A percentile compares a stretch with the other conserved stretches of the same genome.
phyloP scores from a whole-genome alignment of 37 sponge, comb jelly and placozoan species.

The Ianthella basta region DNA sequence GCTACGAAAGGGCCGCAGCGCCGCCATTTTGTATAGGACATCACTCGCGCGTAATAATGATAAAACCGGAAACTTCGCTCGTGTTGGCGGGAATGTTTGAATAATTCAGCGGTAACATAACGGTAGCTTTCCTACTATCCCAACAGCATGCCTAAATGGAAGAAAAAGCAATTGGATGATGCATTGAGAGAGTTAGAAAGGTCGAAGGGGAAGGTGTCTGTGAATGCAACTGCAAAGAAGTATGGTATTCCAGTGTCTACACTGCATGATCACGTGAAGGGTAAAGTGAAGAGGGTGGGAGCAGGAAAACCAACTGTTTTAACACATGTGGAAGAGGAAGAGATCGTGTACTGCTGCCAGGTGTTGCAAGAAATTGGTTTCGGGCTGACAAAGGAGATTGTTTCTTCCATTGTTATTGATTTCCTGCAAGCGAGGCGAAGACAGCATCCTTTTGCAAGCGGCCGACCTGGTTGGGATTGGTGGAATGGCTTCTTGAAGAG shows the following conservation, averaged over 20 bases:
- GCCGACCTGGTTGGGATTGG: slow-evolving; percentile 37
- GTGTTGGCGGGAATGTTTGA: slow-evolving; percentile 10
- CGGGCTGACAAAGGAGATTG: slow-evolving; percentile 41
- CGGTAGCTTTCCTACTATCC: neutral
- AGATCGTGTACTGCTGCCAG: slow-evolving; percentile 43
- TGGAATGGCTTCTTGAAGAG: slow-evolving; percentile 42
- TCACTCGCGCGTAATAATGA: neutral
- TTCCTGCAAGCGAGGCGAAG: slow-evolving; percentile 34
- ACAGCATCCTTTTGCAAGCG: slow-evolving; percentile 36
- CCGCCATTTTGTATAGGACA: neutral
- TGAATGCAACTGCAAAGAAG: slow-evolving; percentile 22
- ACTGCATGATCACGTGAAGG: slow-evolving; percentile 39
- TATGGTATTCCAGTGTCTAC: slow-evolving; percentile 47
- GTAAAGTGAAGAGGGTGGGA: slow-evolving; percentile 16
- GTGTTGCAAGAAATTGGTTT: slow-evolving; percentile 43
- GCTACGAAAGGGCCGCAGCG: neutral
- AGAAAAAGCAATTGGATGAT: slow-evolving; percentile 3
- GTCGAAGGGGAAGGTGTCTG: slow-evolving; percentile 4
- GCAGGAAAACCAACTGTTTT: slow-evolving; percentile 40
- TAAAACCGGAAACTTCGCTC: slow-evolving; percentile 12
- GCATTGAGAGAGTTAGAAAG: slow-evolving; percentile 16
- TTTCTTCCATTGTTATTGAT: slow-evolving; percentile 18
- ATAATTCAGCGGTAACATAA: neutral
- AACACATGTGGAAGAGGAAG: slow-evolving; percentile 37
- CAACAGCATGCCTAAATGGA: slow-evolving; percentile 2